Conservation (phyloP, 2,113 vertebrate species). For the Pimephales promelas region DNA sequence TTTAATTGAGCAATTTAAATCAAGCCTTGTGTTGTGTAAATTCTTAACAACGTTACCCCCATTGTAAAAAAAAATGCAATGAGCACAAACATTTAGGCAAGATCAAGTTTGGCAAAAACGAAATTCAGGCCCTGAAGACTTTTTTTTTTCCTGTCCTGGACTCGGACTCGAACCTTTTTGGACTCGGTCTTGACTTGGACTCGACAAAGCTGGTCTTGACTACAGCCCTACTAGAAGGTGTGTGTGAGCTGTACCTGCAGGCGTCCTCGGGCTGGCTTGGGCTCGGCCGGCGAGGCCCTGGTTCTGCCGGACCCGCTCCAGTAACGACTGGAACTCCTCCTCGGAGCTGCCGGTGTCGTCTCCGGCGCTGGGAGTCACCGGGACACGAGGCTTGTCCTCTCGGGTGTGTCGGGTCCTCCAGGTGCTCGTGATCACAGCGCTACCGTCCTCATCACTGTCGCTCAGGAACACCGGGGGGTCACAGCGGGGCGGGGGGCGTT, state of each 20-base stretch:
- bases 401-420: constrained; percentile 68
- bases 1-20: no score
- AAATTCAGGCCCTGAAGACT: no score
- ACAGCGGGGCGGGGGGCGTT: constrained; percentile 58
- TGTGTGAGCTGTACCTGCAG: constrained; percentile 25
- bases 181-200: no score
- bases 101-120: no score
- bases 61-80: no score
- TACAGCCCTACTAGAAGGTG: no score
- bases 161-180: no score
- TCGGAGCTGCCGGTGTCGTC: constrained; percentile 74
- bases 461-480: constrained; percentile 73
- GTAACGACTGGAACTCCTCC: constrained; percentile 79
- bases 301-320: constrained; percentile 79
- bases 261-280: constrained; percentile 20
- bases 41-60: no score
- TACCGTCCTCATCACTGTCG: constrained; percentile 76
- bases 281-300: constrained; percentile 47
- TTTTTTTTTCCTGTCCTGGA: no score
- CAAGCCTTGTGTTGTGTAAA: no score
- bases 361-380: constrained; percentile 28
- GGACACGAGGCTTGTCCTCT: constrained; percentile 7
- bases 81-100: no score
- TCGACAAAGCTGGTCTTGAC: no score
- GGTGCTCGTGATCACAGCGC: constrained; percentile 70